Conservation (phyloP, 1,140 invertebrate species). For the Branchinecta lindahli region DNA sequence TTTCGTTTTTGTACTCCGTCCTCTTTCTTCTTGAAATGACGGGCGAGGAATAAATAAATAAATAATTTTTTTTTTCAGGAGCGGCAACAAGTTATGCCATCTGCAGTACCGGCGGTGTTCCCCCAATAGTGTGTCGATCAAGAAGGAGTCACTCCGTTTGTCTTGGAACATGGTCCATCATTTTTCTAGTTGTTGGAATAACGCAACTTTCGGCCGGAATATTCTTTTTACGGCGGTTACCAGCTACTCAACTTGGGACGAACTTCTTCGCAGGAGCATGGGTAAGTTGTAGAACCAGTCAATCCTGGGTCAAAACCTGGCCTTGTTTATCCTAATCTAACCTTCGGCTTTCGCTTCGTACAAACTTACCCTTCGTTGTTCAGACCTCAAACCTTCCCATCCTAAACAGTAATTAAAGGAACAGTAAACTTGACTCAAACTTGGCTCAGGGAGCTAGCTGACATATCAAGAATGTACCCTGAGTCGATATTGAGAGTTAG, state of each 20-base stretch:
- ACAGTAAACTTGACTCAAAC: too few species aligned
- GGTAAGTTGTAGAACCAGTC: background rate
- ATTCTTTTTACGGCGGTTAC: background rate
- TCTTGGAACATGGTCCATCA: constrained; percentile 15
- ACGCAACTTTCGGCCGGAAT: constrained; percentile 16
- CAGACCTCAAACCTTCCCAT: too few species aligned
- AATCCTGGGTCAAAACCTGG: background rate
- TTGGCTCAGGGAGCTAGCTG: too few species aligned
- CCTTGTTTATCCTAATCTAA: background rate
- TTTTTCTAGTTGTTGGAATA: constrained; percentile 16
- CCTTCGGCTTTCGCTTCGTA: too few species aligned
- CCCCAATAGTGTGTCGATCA: background rate
- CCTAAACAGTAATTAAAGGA: too few species aligned
- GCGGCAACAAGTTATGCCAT: background rate
- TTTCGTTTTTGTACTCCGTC: too few species aligned
- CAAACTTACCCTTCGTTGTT: too few species aligned
- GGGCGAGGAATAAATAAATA: background rate
- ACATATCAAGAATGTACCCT: too few species aligned
- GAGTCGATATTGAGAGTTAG: too few species aligned
- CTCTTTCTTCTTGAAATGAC: too few species aligned
- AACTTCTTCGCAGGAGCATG: background rate
- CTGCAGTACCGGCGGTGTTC: background rate
- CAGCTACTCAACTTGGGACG: background rate
- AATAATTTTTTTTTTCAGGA: background rate
- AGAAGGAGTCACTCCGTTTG: constrained; percentile 8